phyloP scores from a whole-genome alignment of 2,113 vertebrate genomes.

The Gobiocypris rarus region DNA sequence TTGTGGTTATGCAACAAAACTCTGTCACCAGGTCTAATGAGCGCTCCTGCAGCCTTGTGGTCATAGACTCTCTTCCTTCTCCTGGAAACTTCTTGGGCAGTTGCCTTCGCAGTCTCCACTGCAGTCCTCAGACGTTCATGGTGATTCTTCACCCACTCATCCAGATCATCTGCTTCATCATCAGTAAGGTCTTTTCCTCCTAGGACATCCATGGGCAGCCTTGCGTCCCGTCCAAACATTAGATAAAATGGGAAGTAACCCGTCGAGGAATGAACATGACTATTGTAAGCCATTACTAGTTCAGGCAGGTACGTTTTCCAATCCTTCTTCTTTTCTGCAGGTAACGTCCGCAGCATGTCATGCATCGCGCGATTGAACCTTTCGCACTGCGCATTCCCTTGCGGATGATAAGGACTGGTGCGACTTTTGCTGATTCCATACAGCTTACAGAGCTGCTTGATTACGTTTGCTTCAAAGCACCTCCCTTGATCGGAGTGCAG shows the following conservation, averaged over 20 bases:
- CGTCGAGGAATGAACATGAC: background rate
- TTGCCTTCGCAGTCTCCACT: background rate
- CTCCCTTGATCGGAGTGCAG: background rate
- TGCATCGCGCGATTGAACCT: too few species aligned
- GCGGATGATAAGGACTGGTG: background rate
- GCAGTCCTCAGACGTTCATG: background rate
- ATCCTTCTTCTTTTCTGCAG: background rate
- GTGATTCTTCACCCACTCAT: slow-evolving; percentile 22
- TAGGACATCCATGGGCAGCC: background rate
- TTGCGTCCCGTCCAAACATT: background rate
- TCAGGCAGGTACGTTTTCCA: background rate
- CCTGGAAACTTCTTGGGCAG: background rate
- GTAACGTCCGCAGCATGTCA: background rate
- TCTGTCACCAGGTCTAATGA: too few species aligned
- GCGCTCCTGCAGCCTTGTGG: background rate
- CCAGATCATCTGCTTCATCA: background rate
- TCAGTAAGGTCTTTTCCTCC: background rate
- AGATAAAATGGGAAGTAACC: background rate
- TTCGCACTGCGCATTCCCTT: background rate
- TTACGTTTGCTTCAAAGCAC: background rate
- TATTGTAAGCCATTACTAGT: background rate
- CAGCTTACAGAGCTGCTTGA: background rate
- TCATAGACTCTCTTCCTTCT: slow-evolving; percentile 1
- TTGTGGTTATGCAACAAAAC: background rate
- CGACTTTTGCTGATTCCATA: background rate